phyloP scores from a whole-genome alignment of 2,113 vertebrate genomes.

The Stegastes partitus region DNA sequence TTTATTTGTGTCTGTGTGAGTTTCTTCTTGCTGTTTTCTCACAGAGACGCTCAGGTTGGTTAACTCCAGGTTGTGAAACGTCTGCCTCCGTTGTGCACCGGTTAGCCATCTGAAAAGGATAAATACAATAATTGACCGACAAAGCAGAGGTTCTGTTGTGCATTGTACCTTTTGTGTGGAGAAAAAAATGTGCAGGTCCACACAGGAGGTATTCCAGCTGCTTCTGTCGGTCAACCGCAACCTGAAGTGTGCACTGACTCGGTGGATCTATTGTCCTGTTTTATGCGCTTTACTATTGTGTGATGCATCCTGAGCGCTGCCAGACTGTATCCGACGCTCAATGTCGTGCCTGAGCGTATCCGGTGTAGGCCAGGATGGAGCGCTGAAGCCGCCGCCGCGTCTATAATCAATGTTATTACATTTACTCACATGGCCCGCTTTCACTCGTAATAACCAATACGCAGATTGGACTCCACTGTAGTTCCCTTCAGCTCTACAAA shows the following conservation, averaged over 20 bases:
- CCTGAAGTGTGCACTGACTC: neutral
- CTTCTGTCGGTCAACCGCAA: neutral
- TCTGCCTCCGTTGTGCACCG: neutral
- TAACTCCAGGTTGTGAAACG: neutral
- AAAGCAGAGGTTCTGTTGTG: neutral
- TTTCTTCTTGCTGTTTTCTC: neutral
- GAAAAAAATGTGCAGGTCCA: neutral
- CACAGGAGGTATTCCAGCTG: neutral
- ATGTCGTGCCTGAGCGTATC: conserved; percentile 2
- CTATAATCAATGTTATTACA: conserved; percentile 16
- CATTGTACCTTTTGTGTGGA: no score
- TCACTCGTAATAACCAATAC: no score
- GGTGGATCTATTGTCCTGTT: neutral
- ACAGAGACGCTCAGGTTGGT: neutral
- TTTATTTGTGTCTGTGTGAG: neutral
- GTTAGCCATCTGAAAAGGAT: neutral
- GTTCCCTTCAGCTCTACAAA: neutral
- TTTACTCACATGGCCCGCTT: neutral
- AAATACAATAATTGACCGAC: neutral
- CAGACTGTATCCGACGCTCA: conserved; percentile 8
- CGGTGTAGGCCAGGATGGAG: neutral
- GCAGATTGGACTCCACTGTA: neutral
- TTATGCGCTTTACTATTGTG: neutral
- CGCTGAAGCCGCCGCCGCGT: neutral
- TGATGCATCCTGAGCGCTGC: neutral